Percentiles rank a stretch among this genome's conserved stretches.
These are phyloP conservation scores for Peromyscus melanophrys DNA, from an alignment of 2,797 vertebrate species.

Conservation along the genomic window DNA sequence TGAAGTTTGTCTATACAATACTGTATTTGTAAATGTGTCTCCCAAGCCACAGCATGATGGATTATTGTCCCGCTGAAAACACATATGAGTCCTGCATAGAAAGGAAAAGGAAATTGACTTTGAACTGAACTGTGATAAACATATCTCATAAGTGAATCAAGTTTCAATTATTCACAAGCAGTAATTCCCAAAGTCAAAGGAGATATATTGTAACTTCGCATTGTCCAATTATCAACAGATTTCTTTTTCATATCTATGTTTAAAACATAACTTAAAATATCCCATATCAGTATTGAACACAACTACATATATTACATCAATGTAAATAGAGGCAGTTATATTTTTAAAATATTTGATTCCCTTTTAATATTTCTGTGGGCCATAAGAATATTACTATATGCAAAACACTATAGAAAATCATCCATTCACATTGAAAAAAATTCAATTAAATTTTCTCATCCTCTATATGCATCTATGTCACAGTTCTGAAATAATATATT, in stretches of 20 bases:
- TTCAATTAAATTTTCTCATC: not conserved
- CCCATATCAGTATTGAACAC: slow-evolving; percentile 39
- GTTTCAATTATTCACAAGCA: slow-evolving; percentile 72
- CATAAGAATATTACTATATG: not conserved
- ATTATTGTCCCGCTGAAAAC: slow-evolving; percentile 61
- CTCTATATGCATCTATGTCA: not conserved
- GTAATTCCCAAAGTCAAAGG: slow-evolving; percentile 44
- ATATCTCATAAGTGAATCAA: slow-evolving; percentile 77
- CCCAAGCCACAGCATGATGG: slow-evolving; percentile 65
- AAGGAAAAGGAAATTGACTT: slow-evolving; percentile 76
- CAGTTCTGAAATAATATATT: not conserved
- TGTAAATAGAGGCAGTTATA: not conserved
- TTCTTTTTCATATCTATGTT: slow-evolving; percentile 43
- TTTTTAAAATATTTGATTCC: slow-evolving; percentile 43
- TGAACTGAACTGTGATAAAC: slow-evolving; percentile 74
- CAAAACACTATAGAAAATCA: not conserved
- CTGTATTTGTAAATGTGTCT: slow-evolving; percentile 74
- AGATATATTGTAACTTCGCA: slow-evolving; percentile 56
- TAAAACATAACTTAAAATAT: slow-evolving; percentile 42
- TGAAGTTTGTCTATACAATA: slow-evolving; percentile 61
- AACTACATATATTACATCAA: slow-evolving; percentile 18
- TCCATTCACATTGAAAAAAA: slow-evolving; percentile 36
- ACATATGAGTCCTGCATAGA: slow-evolving; percentile 67
- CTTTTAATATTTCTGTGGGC: not conserved
- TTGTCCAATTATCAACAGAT: slow-evolving; percentile 5